Conservation (phyloP, 1,140 invertebrate genomes). For the Olivierus martensii region DNA sequence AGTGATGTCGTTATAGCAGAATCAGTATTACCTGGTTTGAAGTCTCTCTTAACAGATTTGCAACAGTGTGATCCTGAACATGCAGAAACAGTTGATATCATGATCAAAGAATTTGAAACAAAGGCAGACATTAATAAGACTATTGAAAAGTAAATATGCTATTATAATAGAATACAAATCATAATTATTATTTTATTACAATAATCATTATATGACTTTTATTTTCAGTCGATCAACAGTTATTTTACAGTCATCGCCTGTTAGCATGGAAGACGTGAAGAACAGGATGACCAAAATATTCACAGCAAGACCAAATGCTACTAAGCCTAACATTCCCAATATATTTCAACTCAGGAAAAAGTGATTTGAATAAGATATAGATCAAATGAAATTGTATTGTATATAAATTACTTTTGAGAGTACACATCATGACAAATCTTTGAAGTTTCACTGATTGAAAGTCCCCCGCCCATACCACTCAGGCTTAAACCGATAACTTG, state of each 20-base stretch:
- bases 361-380: neutral
- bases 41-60: constrained; percentile 29
- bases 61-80: constrained; percentile 28
- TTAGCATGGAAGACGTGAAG: constrained; percentile 43
- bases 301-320: constrained; percentile 25
- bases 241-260: constrained; percentile 9
- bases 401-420: too few relatives aligned
- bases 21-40: constrained; percentile 31
- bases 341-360: constrained; percentile 18
- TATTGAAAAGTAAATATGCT: constrained; percentile 15
- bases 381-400: too few relatives aligned
- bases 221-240: constrained; percentile 14
- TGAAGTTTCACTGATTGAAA: too few relatives aligned
- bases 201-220: too few relatives aligned
- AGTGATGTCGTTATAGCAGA: constrained; percentile 31
- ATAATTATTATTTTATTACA: too few relatives aligned
- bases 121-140: constrained; percentile 26
- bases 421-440: too few relatives aligned
- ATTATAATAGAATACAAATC: too few relatives aligned
- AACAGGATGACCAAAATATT: constrained; percentile 45
- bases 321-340: constrained; percentile 16
- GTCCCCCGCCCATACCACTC: too few relatives aligned
- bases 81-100: constrained; percentile 29
- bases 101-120: constrained; percentile 32
- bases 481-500: too few relatives aligned